Conservation (phyloP, 2,113 vertebrate species). For the Mus spicilegus region DNA sequence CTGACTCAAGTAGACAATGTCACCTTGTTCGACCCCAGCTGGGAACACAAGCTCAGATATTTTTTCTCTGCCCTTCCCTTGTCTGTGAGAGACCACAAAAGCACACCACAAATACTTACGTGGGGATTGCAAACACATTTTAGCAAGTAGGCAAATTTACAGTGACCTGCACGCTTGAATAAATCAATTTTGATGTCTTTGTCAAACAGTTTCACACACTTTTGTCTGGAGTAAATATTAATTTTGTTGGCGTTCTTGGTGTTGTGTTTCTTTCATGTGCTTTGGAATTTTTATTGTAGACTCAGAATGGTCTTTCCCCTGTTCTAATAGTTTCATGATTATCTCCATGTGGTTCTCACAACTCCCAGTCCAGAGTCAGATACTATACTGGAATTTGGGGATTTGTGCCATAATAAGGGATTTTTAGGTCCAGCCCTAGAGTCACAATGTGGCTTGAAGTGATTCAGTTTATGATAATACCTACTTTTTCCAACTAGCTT, state of each 20-base stretch:
- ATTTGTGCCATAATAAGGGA: conserved; percentile 37
- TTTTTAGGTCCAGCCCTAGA: neutral
- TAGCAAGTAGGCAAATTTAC: neutral
- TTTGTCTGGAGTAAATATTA: conserved; percentile 33
- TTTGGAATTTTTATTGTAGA: conserved; percentile 35
- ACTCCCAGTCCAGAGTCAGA: conserved; percentile 26
- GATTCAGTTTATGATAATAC: neutral
- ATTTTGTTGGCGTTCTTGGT: conserved; percentile 13
- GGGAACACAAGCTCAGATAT: neutral
- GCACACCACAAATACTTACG: neutral
- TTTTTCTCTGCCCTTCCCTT: neutral
- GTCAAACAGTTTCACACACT: conserved; percentile 33
- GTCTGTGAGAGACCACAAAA: neutral
- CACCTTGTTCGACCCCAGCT: neutral
- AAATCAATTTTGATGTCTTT: conserved; percentile 32
- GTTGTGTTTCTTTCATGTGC: neutral
- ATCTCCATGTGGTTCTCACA: conserved; percentile 34
- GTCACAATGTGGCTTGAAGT: neutral
- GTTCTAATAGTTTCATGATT: conserved; percentile 46
- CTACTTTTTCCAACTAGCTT: neutral
- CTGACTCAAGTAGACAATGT: neutral
- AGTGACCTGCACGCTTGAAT: neutral
- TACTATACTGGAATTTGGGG: neutral
- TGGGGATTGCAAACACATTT: neutral
- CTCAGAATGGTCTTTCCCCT: neutral